Conservation (phyloP, 2,113 vertebrate species). For the Corythoichthys intestinalis region DNA sequence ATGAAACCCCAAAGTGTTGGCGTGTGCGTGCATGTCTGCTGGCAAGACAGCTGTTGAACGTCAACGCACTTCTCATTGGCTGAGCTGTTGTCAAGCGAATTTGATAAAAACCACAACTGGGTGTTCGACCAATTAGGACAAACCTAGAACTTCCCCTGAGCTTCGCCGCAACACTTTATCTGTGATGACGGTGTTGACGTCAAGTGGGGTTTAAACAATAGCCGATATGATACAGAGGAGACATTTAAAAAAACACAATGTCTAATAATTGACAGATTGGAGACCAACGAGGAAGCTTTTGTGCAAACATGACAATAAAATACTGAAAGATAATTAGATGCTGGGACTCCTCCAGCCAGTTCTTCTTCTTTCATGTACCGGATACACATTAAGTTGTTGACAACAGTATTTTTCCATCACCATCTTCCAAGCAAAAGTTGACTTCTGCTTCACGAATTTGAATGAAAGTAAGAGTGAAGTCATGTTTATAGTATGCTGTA, state of each 20-base stretch:
- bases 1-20: slow-evolving; percentile 45
- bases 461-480: no score
- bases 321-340: neutral
- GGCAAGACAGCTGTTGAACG: slow-evolving; percentile 40
- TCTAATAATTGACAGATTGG: neutral
- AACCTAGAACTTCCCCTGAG: slow-evolving; percentile 26
- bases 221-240: slow-evolving; percentile 49
- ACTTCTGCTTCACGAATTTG: no score
- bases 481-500: no score
- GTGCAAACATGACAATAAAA: slow-evolving; percentile 4
- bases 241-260: neutral
- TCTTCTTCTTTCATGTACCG: neutral
- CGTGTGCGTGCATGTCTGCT: slow-evolving; percentile 15
- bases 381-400: neutral
- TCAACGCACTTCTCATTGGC: slow-evolving; percentile 52
- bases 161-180: slow-evolving; percentile 31
- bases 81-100: slow-evolving; percentile 54
- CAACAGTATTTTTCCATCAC: neutral
- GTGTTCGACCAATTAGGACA: slow-evolving; percentile 46
- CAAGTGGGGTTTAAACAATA: slow-evolving; percentile 57
- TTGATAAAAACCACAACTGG: slow-evolving; percentile 34
- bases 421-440: neutral
- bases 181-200: slow-evolving; percentile 37
- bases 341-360: neutral
- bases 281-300: slow-evolving; percentile 10